These are phyloP conservation scores for Aporophyla lueneburgensis DNA, from an alignment of 2,888 invertebrate genomes.

Conservation along the genomic window DNA sequence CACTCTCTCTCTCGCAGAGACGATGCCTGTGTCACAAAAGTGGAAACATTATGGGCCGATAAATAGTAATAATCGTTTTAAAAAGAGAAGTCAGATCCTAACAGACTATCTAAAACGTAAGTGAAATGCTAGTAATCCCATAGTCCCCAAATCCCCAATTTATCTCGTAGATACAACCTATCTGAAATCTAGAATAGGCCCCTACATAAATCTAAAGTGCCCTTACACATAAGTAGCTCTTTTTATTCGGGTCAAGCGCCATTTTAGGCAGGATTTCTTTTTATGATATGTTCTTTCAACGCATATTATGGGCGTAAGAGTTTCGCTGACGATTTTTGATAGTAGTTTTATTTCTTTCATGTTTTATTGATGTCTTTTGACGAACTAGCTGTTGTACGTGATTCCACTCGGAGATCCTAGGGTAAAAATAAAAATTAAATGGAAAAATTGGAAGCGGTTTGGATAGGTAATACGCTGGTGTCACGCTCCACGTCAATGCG, in stretches of 20 bases:
- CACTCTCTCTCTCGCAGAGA: too few relatives aligned
- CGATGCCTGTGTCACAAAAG: too few relatives aligned
- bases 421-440: too few relatives aligned
- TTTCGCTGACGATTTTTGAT: slow-evolving; percentile 39
- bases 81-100: neutral
- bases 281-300: slow-evolving; percentile 55
- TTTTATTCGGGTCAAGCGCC: slow-evolving; percentile 56
- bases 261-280: slow-evolving; percentile 53
- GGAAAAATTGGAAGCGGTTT: too few relatives aligned
- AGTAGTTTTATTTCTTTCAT: slow-evolving; percentile 32
- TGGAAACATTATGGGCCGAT: too few relatives aligned
- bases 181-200: slow-evolving; percentile 59
- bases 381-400: neutral
- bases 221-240: slow-evolving; percentile 56
- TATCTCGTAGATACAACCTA: slow-evolving; percentile 47
- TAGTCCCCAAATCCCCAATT: slow-evolving; percentile 28
- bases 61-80: slow-evolving; percentile 4
- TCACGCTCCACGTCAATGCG: too few relatives aligned
- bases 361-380: slow-evolving; percentile 29
- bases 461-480: too few relatives aligned
- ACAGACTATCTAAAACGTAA: slow-evolving; percentile 24
- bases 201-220: slow-evolving; percentile 61
- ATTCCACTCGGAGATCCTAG: neutral
- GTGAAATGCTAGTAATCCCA: slow-evolving; percentile 26
- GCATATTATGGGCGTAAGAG: slow-evolving; percentile 36